Base-by-base conservation (phyloP, 2,888 invertebrate genomes). In the Erannis defoliaria region DNA sequence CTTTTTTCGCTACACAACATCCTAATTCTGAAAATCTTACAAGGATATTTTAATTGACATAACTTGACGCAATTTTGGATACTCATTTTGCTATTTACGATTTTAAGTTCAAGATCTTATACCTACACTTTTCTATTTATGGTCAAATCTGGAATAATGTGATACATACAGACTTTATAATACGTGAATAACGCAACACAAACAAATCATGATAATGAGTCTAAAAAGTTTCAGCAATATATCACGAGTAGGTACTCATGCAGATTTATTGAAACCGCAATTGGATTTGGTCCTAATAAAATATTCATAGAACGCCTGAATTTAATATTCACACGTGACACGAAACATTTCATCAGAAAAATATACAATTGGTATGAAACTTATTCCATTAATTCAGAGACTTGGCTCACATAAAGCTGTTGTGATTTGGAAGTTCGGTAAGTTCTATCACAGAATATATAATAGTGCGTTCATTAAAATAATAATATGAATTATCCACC, bases 221-320 rank as follows among this genome's bases (percentile, higher is more conserved):
- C 19, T 33, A 31, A 33, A 31, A 33, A 46, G 12, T 31, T 46
- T 46, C 5, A 12, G 33, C 12, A 46, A 33, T 26, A 26, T 43
- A 29, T 40, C 18, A 14, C n/a, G 14, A 38, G 23, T 55, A 51
- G 48, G 38, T 50, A 66, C 55, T 72, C 71, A 37, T 66, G 64
- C 70, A 72, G 48, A 60, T 46, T 57, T 62, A 45, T 49, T 65
- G 71, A 65, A 70, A 66, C 64, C 56, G 65, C 66, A 42, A 50
- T 77, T 71, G 59, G 66, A 67, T 64, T 62, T 67, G 50, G 43
- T 48, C 33, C 57, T 40, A 29, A 70, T 75, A 70, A 75, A 75
- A 76, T 79, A 78, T 77, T 74, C 75, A 74, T 75, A 63, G 50
- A 54, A 31, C 60, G 55, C 55, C 53, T 55, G 68, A 71, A 71